A percentile compares a stretch with the other conserved stretches of the same genome.
phyloP scores from a whole-genome alignment of 2,888 invertebrate species.

The Andrena camellia region DNA sequence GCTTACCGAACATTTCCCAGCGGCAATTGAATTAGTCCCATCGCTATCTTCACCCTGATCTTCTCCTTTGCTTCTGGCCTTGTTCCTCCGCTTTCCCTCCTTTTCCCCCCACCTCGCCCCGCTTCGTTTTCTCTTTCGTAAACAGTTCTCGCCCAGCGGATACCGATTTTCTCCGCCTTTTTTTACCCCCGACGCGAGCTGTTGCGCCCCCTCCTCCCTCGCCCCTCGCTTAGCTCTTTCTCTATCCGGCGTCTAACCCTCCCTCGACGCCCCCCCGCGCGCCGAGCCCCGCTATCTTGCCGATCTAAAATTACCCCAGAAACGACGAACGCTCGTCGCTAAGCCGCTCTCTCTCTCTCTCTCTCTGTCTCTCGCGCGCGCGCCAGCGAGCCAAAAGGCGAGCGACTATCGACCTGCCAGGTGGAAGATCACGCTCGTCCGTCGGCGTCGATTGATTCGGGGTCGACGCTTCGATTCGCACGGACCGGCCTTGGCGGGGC shows the following conservation, averaged over 20 bases:
- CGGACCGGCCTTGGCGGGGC: background rate
- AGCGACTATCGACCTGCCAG: constrained; percentile 32
- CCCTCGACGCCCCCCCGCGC: background rate
- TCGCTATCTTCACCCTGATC: constrained; percentile 55
- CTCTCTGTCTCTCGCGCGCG: background rate
- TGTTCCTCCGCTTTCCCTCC: constrained; percentile 33
- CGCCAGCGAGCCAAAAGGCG: constrained; percentile 9
- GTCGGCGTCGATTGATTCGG: constrained; percentile 15
- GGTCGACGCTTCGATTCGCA: constrained; percentile 21
- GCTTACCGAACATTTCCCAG: background rate
- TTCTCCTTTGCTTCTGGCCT: constrained; percentile 35
- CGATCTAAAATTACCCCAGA: constrained; percentile 84
- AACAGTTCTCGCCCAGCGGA: constrained; percentile 47
- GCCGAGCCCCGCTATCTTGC: constrained; percentile 80
- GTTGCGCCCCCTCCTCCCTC: constrained; percentile 7
- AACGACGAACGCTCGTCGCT: constrained; percentile 74
- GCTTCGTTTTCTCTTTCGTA: constrained; percentile 58
- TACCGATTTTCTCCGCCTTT: constrained; percentile 36
- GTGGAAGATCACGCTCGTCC: constrained; percentile 20
- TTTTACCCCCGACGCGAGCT: constrained; percentile 29
- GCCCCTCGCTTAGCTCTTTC: constrained; percentile 43
- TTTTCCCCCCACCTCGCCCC: constrained; percentile 6
- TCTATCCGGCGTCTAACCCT: constrained; percentile 24
- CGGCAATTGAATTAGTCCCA: constrained; percentile 52
- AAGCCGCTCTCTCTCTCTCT: constrained; percentile 37